Percentiles rank a stretch among this genome's conserved stretches.
phyloP scores from a whole-genome alignment of 2,797 vertebrate species.

The Ammospiza maritima region DNA sequence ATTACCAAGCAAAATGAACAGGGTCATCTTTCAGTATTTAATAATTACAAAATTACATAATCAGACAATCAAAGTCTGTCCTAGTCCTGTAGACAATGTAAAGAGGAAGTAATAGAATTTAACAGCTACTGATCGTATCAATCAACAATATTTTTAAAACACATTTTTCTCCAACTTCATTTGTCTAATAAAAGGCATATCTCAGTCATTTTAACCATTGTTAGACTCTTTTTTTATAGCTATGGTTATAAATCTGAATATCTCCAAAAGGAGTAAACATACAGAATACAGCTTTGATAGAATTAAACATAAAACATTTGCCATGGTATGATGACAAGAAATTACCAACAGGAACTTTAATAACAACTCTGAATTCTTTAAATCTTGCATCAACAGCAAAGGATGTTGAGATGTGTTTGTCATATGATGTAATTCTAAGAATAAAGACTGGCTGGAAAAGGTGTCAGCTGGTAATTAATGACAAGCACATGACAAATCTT shows the following conservation, averaged over 20 bases:
- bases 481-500: neutral
- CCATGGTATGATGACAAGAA: neutral
- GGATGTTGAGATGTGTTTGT: constrained; percentile 3
- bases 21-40: neutral
- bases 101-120: neutral
- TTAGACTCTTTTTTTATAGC: neutral
- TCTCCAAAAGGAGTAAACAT: neutral
- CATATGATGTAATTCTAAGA: constrained; percentile 26
- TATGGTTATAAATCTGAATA: neutral
- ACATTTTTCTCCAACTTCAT: neutral
- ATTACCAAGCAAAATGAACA: neutral
- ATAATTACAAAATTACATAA: neutral
- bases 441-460: constrained; percentile 54
- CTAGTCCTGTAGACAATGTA: neutral
- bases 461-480: constrained; percentile 57
- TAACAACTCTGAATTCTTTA: constrained; percentile 36
- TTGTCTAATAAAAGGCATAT: neutral
- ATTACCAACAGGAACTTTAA: constrained; percentile 41
- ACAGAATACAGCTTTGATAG: neutral
- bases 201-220: neutral
- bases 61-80: neutral
- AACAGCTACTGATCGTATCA: neutral
- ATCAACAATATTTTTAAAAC: neutral
- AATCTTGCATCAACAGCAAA: constrained; percentile 28
- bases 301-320: neutral